Base-by-base conservation (phyloP, 2,888 invertebrate genomes). In the Trissoscelio sp. region DNA sequence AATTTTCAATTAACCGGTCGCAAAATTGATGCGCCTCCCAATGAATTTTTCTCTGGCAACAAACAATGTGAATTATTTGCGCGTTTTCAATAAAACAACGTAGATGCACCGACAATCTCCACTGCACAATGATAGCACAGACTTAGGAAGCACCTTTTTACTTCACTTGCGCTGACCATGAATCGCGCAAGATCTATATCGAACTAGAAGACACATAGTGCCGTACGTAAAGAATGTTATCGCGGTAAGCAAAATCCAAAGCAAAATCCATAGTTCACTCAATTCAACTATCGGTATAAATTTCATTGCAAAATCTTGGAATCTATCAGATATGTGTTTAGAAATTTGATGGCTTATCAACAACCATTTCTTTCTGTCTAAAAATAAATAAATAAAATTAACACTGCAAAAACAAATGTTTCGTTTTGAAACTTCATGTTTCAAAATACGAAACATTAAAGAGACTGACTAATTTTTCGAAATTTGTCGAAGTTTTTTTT, bases 201-300 rank as follows among this genome's bases (percentile, higher is more conserved):
- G 77, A 74, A 79, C 81, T 81, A 81, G 81, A 85, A 84, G 83
- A 85, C 85, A 84, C 79, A 79, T 83, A 85, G 81, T 82, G 83
- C 83, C 84, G 87, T 86, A 82, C 80, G 85, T 85, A 73, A 46
- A 84, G 85, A 84, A 87, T 86, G 84, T 83, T 87, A 87, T 87
- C 86, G 85, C 79, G 78, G 82, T 75, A 84, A 84, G 83, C 83
- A 78, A 82, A 85, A 85, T 83, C 84, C 82, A 57, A 83, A 72
- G 73, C 77, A 81, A 80, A 84, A 83, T 77, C 79, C 83, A 83
- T 84, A 85, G 82, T 84, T 85, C 83, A 85, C 83, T 84, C 75
- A 57, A 6, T 42, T 44, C 46, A 64, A 74, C 46, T 66, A 66
- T 70, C 44, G 58, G 7, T 64, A 39, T 80, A 60, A 60, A 78